Percentiles rank a stretch among this genome's conserved stretches.
phyloP scores from a whole-genome alignment of 2,797 vertebrate genomes.

The Darevskia nairensis region DNA sequence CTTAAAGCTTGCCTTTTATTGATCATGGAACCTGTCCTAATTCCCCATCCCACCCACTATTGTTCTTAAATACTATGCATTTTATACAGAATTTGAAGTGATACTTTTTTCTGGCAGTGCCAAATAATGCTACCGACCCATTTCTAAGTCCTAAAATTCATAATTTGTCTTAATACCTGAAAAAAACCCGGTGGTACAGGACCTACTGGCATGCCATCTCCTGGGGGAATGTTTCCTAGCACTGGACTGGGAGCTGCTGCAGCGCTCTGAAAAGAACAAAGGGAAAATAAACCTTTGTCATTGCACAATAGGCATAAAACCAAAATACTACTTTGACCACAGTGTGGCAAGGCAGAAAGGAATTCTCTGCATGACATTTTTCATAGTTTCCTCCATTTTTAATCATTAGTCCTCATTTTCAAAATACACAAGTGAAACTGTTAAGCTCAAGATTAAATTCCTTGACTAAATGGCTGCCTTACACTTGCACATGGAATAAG shows the following conservation, averaged over 20 bases:
- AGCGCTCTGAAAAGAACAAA: slow-evolving; percentile 91
- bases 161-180: slow-evolving; percentile 88
- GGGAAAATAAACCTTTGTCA: slow-evolving; percentile 81
- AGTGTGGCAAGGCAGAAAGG: slow-evolving; percentile 49
- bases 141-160: slow-evolving; percentile 69
- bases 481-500: neutral
- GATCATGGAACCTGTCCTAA: neutral
- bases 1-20: slow-evolving; percentile 13
- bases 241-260: slow-evolving; percentile 95
- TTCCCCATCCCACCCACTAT: neutral
- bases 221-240: slow-evolving; percentile 95
- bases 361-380: slow-evolving; percentile 50
- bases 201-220: slow-evolving; percentile 97
- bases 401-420: slow-evolving; percentile 38
- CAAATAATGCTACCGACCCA: slow-evolving; percentile 59
- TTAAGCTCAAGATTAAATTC: slow-evolving; percentile 16
- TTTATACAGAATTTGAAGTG: slow-evolving; percentile 54
- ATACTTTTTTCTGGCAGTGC: slow-evolving; percentile 59
- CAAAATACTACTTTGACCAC: slow-evolving; percentile 61
- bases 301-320: slow-evolving; percentile 78
- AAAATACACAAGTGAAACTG: slow-evolving; percentile 1
- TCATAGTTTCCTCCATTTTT: slow-evolving; percentile 51
- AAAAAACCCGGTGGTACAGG: slow-evolving; percentile 97
- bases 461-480: slow-evolving; percentile 35
- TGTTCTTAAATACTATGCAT: slow-evolving; percentile 39